A percentile compares a stretch with the other conserved stretches of the same genome.
These are phyloP conservation scores for Augiades crinisus DNA, from an alignment of 2,888 invertebrate species.

Conservation along the genomic window DNA sequence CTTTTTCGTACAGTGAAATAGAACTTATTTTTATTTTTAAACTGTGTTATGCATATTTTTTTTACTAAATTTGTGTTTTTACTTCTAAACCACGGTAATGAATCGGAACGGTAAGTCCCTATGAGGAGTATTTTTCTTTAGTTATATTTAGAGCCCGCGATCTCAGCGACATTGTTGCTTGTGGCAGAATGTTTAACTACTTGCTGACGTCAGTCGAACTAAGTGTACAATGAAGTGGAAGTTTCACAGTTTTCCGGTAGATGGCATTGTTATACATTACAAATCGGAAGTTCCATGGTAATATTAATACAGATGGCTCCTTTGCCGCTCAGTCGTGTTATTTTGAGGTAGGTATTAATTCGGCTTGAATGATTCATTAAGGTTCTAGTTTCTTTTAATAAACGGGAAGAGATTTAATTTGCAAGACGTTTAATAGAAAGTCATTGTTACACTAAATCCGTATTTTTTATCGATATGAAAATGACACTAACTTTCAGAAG, in stretches of 20 bases:
- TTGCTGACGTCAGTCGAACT: neutral
- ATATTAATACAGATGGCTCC: no score
- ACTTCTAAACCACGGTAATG: slow-evolving; percentile 45
- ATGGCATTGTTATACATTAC: slow-evolving; percentile 40
- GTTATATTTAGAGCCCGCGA: slow-evolving; percentile 6
- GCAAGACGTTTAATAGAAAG: no score
- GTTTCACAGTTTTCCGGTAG: slow-evolving; percentile 33
- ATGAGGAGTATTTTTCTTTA: slow-evolving; percentile 28
- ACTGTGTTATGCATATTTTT: slow-evolving; percentile 26
- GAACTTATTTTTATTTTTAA: slow-evolving; percentile 30
- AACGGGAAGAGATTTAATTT: no score
- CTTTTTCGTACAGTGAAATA: slow-evolving; percentile 23
- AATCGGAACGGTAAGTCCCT: slow-evolving; percentile 59
- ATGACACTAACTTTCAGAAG: no score
- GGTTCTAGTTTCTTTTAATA: no score
- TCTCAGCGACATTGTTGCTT: slow-evolving; percentile 41
- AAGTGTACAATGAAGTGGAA: neutral
- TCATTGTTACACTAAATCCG: no score
- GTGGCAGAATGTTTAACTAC: slow-evolving; percentile 24
- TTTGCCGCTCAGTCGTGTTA: no score
- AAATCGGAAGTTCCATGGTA: neutral
- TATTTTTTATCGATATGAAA: no score
- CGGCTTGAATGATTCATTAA: no score
- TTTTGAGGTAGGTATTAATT: no score
- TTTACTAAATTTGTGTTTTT: slow-evolving; percentile 29